Percentiles rank a stretch among this genome's conserved stretches.
Evolutionary conservation across 2,113 vertebrate genomes (phyloP).

Genomic region (Seriola rivoliana): DNA sequence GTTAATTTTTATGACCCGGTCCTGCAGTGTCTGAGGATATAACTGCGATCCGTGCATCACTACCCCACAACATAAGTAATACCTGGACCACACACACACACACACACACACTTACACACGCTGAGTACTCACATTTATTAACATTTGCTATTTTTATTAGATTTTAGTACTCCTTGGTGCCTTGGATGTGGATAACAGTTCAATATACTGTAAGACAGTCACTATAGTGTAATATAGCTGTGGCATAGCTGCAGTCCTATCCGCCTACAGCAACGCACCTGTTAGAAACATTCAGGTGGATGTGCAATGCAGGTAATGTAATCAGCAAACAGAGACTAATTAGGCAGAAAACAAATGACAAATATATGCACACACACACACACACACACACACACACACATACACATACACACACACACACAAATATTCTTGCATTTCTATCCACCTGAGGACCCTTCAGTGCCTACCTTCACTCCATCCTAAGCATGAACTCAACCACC

Average conservation of each 20-base stretch:
- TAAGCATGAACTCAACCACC: background rate
- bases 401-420: background rate
- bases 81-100: no score
- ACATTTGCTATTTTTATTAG: no score
- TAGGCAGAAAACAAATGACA: constrained; percentile 64
- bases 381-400: background rate
- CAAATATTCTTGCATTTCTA: background rate
- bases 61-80: no score
- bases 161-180: no score
- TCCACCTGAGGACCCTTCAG: background rate
- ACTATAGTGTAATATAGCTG: background rate
- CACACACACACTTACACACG: no score
- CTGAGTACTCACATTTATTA: no score
- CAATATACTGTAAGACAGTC: background rate
- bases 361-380: background rate
- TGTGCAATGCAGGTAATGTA: constrained; percentile 51
- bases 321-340: constrained; percentile 70
- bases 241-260: constrained; percentile 31
- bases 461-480: background rate
- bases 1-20: no score
- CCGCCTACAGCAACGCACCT: constrained; percentile 8
- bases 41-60: no score
- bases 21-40: no score
- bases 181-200: background rate
- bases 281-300: constrained; percentile 23